Base-by-base conservation (phyloP, 2,888 invertebrate genomes). In the Merodon equestris region DNA sequence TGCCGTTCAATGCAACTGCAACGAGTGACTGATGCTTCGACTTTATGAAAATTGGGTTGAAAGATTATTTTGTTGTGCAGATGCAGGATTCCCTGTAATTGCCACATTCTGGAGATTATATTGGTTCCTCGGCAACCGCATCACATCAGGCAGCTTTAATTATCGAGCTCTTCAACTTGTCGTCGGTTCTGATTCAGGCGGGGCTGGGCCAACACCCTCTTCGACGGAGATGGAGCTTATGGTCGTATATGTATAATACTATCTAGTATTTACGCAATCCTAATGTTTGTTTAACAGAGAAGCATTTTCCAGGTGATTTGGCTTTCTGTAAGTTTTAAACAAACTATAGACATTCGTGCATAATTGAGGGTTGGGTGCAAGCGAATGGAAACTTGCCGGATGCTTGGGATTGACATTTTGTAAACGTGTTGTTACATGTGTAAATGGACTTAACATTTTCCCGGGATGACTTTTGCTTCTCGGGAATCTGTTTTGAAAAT, bases 291-390 rank as follows among this genome's bases (percentile, higher is more conserved):
- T 79, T 68, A 79, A 74, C 70, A 68, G 27, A 27, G 74, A 56
- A 79, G 54, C 64, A 79, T 70, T 79, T 79, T 79, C 79, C 79
- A 79, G 74, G 74, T 79, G 79, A 79, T 79, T 79, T 64, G 68
- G 64, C 60, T 70, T 18, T 27, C 27, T 27, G 3, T 45, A 56
- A 79, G 74, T 68, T 74, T 68, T 79, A 68, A 64, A 74, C 60
- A 74, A 70, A 79, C 79, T 70, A 63, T 74, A 64, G 74, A 76
- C 63, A 54, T 60, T 15, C 63, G 53, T 64, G 64, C 50, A 70
- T 79, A 64, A 58, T 68, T 74, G 68, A 54, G 45, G 67, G 34
- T 45, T 48, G 7, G n/a, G 19, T 61, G 50, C 38, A 57, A 60
- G 47, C 15, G 61, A 15, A 17, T 50, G 34, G 56, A 19, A 71